phyloP scores from a whole-genome alignment of 2,888 invertebrate genomes.

The Automeris io region DNA sequence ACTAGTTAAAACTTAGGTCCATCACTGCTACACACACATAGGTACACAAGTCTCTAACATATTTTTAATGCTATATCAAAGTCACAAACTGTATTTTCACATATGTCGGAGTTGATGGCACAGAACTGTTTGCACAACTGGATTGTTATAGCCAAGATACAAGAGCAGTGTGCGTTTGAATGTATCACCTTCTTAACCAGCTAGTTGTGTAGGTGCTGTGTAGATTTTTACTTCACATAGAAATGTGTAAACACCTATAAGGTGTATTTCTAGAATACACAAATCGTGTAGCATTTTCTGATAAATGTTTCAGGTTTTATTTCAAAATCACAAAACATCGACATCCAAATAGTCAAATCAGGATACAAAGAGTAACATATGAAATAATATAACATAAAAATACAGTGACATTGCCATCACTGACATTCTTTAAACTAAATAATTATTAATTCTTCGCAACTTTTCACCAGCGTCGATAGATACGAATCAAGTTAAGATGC shows the following conservation, averaged over 20 bases:
- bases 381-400: too few relatives aligned
- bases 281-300: too few relatives aligned
- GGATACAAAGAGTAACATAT: not conserved
- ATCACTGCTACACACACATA: conserved; percentile 37
- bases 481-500: conserved; percentile 31
- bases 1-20: conserved; percentile 10
- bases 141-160: conserved; percentile 1
- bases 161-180: conserved; percentile 2
- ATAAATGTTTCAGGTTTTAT: conserved; percentile 15
- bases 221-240: conserved; percentile 14
- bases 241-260: too few relatives aligned
- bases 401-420: too few relatives aligned
- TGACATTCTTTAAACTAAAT: not conserved
- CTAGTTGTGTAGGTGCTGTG: conserved; percentile 10
- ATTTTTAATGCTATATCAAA: conserved; percentile 14
- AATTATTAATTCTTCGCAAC: conserved; percentile 12
- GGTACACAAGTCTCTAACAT: conserved; percentile 10
- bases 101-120: too few relatives aligned
- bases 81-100: too few relatives aligned
- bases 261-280: too few relatives aligned
- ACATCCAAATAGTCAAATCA: conserved; percentile 1
- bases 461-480: conserved; percentile 15
- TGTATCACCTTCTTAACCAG: conserved; percentile 14
- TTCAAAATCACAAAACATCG: conserved; percentile 10
- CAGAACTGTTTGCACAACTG: not conserved